Evolutionary conservation across 2,113 vertebrate genomes (phyloP).

Genomic region (Nannospalax galili): DNA sequence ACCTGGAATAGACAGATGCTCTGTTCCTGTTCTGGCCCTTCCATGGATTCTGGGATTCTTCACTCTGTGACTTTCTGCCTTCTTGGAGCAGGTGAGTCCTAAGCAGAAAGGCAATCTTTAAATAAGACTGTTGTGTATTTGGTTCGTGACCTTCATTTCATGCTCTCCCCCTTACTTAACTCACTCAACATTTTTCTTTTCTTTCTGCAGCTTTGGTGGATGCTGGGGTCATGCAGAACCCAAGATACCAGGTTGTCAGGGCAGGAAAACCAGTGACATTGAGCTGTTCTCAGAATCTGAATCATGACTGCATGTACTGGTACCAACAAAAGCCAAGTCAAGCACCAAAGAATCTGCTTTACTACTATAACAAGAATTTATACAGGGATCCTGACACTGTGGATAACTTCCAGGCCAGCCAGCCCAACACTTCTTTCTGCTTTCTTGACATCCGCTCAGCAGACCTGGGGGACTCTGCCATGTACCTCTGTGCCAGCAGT

Average conservation of each 20-base stretch:
- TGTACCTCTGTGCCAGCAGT: slow-evolving; percentile 65
- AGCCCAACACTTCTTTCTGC: background rate
- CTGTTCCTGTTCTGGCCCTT: background rate
- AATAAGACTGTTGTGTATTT: background rate
- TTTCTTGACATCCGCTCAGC: background rate
- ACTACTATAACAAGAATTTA: rapidly evolving
- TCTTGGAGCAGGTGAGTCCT: slow-evolving; percentile 3
- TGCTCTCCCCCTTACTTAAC: background rate
- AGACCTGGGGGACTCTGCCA: background rate
- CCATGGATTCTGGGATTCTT: background rate
- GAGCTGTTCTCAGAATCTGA: slow-evolving; percentile 40
- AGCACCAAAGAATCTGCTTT: slow-evolving; percentile 33
- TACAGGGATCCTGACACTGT: background rate
- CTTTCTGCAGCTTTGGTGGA: background rate
- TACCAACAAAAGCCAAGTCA: slow-evolving; percentile 54
- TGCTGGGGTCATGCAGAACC: slow-evolving; percentile 25
- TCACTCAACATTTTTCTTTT: background rate
- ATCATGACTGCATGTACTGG: background rate
- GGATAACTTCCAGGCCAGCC: background rate
- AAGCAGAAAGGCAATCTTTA: background rate
- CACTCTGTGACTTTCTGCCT: background rate
- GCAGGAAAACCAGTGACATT: background rate
- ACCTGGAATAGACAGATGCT: background rate
- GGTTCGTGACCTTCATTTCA: background rate
- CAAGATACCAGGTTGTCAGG: slow-evolving; percentile 8